phyloP scores from a whole-genome alignment of 1,140 invertebrate genomes.

The Chrysoperla carnea region DNA sequence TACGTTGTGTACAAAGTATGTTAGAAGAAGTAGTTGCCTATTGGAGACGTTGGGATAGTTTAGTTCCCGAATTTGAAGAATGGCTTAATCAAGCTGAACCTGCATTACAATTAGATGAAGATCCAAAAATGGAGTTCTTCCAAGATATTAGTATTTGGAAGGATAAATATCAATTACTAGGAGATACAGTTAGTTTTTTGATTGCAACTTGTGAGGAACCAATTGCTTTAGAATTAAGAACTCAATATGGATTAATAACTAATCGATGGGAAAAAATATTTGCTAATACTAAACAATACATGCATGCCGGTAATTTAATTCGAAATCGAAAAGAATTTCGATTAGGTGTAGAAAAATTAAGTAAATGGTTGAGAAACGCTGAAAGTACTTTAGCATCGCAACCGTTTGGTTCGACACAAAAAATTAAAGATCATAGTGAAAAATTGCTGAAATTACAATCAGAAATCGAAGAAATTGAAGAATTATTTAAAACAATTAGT shows the following conservation, averaged over 20 bases:
- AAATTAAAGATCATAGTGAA: slow-evolving; percentile 62
- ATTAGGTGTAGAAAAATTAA: slow-evolving; percentile 52
- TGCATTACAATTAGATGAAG: slow-evolving; percentile 57
- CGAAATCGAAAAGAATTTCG: slow-evolving; percentile 66
- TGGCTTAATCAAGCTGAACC: slow-evolving; percentile 70
- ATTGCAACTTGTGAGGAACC: slow-evolving; percentile 71
- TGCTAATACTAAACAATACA: slow-evolving; percentile 66
- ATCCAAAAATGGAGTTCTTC: slow-evolving; percentile 76
- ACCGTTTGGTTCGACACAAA: slow-evolving; percentile 51
- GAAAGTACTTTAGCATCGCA: slow-evolving; percentile 47
- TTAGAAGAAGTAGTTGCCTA: slow-evolving; percentile 74
- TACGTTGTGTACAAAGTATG: slow-evolving; percentile 76
- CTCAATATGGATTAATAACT: slow-evolving; percentile 50
- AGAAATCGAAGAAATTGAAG: slow-evolving; percentile 75
- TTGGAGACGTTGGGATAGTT: slow-evolving; percentile 67
- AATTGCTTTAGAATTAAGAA: slow-evolving; percentile 57
- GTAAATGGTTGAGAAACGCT: slow-evolving; percentile 61
- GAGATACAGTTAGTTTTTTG: slow-evolving; percentile 74
- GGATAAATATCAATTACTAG: slow-evolving; percentile 65
- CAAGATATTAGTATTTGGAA: slow-evolving; percentile 79
- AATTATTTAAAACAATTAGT: slow-evolving; percentile 73
- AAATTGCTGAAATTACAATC: slow-evolving; percentile 58
- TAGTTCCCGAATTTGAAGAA: slow-evolving; percentile 51
- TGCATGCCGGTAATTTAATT: slow-evolving; percentile 73
- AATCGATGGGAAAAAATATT: slow-evolving; percentile 67